Base-by-base conservation (phyloP, 2,113 vertebrate genomes). In the Mesembrinibis cayennensis region DNA sequence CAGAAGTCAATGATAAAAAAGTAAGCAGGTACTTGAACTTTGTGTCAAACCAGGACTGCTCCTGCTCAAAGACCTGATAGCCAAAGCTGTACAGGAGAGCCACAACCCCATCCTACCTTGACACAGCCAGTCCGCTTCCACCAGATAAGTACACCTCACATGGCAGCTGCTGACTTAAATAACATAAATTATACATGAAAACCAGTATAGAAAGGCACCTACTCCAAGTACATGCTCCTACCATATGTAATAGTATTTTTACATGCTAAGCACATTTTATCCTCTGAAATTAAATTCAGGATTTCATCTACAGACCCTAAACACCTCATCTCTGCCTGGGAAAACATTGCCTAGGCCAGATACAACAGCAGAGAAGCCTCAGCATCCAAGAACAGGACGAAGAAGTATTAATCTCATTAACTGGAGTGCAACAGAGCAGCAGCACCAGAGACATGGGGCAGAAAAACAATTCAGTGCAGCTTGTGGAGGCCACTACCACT, bases 51-150 rank as follows among this genome's bases (percentile, higher is more conserved):
- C 30, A 32, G 13, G 16, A 29, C 36, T 79, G 22, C 76, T 40
- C 12, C 45, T 26, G 10, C 13, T 11, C 22, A 26, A 40, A 52
- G 9, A 23, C n/a, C 21, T 0, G 1, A 22, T 5, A 10, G 20
- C 18, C 26, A 14, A 30, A 38, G 21, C n/a, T 32, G 15, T 23
- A 36, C n/a, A 30, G 6, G 5, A 36, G 4, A 55, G 2, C 25
- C 15, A 11, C 25, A 55, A 11, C 26, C 36, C 9, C 27, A 15
- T 45, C 12, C 21, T 32, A 32, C 17, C 16, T 26, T 30, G 25
- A 47, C 40, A 47, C 3, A 15, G 7, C 26, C 34, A 38, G 5
- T 7, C 4, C 1, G 0, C 36, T 52, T 36, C 25, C 12, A 52
- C 18, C 9, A n/a, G 7, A 1, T 5, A 19, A 18, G 6, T 4